Base-by-base conservation (phyloP, 64 coral and sea anemone species). In the Orbicella faveolata region DNA sequence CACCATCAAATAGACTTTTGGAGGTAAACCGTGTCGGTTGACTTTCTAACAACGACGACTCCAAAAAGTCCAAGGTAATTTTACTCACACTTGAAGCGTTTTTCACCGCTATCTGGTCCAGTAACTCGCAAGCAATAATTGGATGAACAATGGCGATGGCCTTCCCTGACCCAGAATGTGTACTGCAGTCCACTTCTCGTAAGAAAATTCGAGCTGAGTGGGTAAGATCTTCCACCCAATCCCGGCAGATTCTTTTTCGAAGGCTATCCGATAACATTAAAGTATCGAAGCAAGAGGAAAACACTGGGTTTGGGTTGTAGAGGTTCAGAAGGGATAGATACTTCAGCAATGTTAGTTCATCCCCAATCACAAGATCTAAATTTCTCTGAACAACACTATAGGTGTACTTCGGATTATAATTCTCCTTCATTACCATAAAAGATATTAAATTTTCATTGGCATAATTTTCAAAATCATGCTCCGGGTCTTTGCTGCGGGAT, bases 351-450 rank as follows among this genome's bases (percentile, higher is more conserved):
- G 63, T 87, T 36, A 79, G 34, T 55, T 92, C 90, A 11, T 87
- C 76, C 33, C 11, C 25, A 0, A 75, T 66, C 5, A 92, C 63
- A n/a, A 86, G 81, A 2, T 61, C 25, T 21, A 92, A 23, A 53
- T 92, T 92, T 73, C 63, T 87, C 5, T 92, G 70, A 7, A 92
- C 90, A 37, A 92, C 36, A 35, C 59, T 80, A 3, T 54, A 87
- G 23, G 90, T 62, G 72, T 92, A 92, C 25, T 79, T 33, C 6
- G 83, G 90, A 61, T 92, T 92, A 9, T 87, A 92, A 23, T 92
- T 92, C n/a, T 92, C 90, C 25, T 92, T 92, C 90, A 92, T 92
- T 59, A 92, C 39, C 90, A 92, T 92, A 74, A 92, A 92, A 21
- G 90, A 92, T 87, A 92, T 87, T 11, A 92, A 73, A n/a, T 87